Evolutionary conservation across 2,113 vertebrate genomes (phyloP), one percentile per base, ranked within the genome.

Genomic region (Pangasianodon gigas): DNA sequence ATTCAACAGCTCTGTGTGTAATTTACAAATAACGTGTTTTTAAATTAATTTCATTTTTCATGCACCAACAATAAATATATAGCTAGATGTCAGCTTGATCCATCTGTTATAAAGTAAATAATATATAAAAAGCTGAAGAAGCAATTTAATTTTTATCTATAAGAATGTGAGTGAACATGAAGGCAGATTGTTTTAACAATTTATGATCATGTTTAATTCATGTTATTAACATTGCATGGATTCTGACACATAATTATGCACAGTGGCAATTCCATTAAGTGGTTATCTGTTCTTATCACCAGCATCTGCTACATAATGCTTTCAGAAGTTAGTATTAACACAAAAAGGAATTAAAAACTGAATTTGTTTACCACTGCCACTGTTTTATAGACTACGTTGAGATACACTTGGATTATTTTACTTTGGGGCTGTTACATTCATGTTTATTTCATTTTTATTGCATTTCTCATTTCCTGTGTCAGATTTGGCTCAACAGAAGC

Each of bases 131-230:
- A 11, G 32, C 69, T 74, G 41, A 75, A 46, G 26, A 29, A 10
- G 62, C 29, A 11, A 65, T 69, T 44, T 7, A 21, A 24, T 41
- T 75, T 51, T 80, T 18, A 54, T 56, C 48, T 81, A n/a, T 80
- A n/a, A 51, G 13, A 80, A 52, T 5, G 9, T n/a, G 14, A 54
- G 2, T 81, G 29, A 81, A 54, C 29, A 54, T 54, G 29, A 82
- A 37, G 51, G 51, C 29, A 82, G 7, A 32, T 26, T 52, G 29
- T 46, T 54, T 81, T 8, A 81, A 81, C 79, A n/a, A 81, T 81
- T 77, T 77, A 79, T 81, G 26, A 79, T 51, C 29, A 81, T 54
- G 6, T 54, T 81, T 81, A 81, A 52, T 32, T 54, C 29, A 81
- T 54, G 79, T 32, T 81, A 81, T 54, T 54, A 81, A 81, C 79